Base-by-base conservation (phyloP, 1,140 invertebrate genomes). In the Drosophila willistoni region DNA sequence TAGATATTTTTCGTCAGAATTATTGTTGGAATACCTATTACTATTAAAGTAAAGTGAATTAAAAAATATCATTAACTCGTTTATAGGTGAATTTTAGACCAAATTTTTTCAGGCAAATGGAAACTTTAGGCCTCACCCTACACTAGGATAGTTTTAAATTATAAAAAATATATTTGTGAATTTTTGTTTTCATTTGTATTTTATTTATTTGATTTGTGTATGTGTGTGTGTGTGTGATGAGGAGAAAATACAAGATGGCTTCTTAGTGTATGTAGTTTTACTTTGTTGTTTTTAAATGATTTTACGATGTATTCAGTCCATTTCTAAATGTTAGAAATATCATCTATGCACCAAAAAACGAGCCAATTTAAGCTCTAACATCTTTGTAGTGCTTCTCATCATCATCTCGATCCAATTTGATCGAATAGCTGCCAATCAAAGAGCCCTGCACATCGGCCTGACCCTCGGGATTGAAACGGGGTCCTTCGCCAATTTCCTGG, bases 401-500 rank as follows among this genome's bases (percentile, higher is more conserved):
- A 22, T 80, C 77, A 41, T 17, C 12, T 13, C 76, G 71, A 36
- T 91, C 90, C 76, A 91, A 36, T 56, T 84, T 91, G 56, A 92
- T 91, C n/a, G 85, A 90, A 70, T 92, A 94, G 7, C 81, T 67
- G n/a, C 85, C 80, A 55, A 89, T 83, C 9, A 93, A 79, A 0
- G 92, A 92, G 4, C 93, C 90, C 59, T 81, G 78, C 0, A 94
- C 91, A 64, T 93, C 90, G 61, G 93, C 93, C 64, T 91, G 81
- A 5, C 94, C 94, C 1, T 93, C 77, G 4, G 80, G 70, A 80
- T 94, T 92, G 63, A 92, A 82, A 6, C 81, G 44, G 9, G 94
- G 94, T 12, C 94, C 94, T 39, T 92, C 74, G 19, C 93, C 93
- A 69, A 94, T 92, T 2, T 93, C 91, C 73, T 94, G 81, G 64